A percentile compares a stretch with the other conserved stretches of the same genome.
These are phyloP conservation scores for Sisyra nigra DNA, from an alignment of 2,888 invertebrate genomes.

Conservation along the genomic window DNA sequence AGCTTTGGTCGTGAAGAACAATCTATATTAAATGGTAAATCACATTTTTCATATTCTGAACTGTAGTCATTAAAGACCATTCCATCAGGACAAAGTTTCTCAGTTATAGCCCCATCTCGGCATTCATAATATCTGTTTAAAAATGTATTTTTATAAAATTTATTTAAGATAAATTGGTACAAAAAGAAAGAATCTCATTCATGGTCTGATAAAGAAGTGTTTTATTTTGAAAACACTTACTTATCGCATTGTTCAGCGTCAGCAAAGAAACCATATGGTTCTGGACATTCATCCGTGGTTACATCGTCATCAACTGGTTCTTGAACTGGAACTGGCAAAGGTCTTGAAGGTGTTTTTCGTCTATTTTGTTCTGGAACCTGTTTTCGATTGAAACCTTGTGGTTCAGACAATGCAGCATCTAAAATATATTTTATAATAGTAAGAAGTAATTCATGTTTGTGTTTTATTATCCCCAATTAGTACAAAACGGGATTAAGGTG, in stretches of 20 bases:
- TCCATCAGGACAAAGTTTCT: constrained; percentile 74
- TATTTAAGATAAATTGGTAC: neutral
- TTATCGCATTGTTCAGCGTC: constrained; percentile 79
- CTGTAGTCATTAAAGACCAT: constrained; percentile 82
- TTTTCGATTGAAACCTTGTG: constrained; percentile 3
- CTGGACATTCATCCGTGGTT: constrained; percentile 57
- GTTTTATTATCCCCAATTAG: too few species aligned
- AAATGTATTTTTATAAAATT: neutral
- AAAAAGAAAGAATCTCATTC: neutral
- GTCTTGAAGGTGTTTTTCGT: constrained; percentile 17
- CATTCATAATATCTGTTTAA: constrained; percentile 57
- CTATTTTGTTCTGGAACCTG: constrained; percentile 1
- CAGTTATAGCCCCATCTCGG: constrained; percentile 53
- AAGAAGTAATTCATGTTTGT: too few species aligned
- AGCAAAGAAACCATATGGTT: constrained; percentile 67
- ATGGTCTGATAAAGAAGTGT: neutral
- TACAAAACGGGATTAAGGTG: too few species aligned
- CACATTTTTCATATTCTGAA: constrained; percentile 68
- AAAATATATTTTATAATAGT: neutral
- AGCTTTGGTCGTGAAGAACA: constrained; percentile 59
- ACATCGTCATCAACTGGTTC: constrained; percentile 31
- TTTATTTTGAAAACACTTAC: neutral
- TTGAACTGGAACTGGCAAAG: constrained; percentile 12
- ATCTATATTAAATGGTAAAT: constrained; percentile 73
- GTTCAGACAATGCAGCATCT: neutral